Percentiles rank a stretch among this genome's conserved stretches.
Evolutionary conservation across 1,140 invertebrate genomes (phyloP).

Genomic region (Brachionus asplanchnoidis): DNA sequence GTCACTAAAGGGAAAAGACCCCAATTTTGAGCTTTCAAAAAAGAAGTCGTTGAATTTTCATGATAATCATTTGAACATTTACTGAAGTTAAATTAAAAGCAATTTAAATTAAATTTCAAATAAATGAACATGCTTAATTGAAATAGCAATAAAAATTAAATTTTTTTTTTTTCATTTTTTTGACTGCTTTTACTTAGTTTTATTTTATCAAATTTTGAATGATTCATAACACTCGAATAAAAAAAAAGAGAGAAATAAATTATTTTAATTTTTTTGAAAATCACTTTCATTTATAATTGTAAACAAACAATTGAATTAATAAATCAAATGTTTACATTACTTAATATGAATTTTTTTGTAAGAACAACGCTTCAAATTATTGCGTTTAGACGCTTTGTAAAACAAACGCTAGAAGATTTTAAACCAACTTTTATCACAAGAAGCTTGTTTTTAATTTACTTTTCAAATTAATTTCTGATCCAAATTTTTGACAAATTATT

Average conservation of each 20-base stretch:
- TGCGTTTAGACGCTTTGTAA: background rate
- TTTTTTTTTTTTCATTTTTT: no score
- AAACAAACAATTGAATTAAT: background rate
- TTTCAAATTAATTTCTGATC: background rate
- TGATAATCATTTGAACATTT: no score
- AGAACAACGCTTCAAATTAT: background rate
- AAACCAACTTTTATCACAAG: background rate
- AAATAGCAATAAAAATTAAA: no score
- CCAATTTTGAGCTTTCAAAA: no score
- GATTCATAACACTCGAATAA: background rate
- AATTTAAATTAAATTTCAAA: no score
- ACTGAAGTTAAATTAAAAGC: no score
- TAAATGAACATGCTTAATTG: no score
- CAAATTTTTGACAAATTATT: background rate
- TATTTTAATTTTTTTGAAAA: background rate
- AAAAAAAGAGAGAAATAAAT: background rate
- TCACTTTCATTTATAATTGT: background rate
- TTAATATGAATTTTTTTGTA: background rate
- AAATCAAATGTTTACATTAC: background rate
- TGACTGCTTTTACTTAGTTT: no score
- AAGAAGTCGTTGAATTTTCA: no score
- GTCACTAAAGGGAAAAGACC: no score
- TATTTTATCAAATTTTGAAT: no score
- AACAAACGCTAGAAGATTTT: background rate
- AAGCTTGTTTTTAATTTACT: background rate